Evolutionary conservation across 1,140 invertebrate species (phyloP), one percentile per base, ranked within the genome.

Genomic region (Drosophila chauvacae): DNA sequence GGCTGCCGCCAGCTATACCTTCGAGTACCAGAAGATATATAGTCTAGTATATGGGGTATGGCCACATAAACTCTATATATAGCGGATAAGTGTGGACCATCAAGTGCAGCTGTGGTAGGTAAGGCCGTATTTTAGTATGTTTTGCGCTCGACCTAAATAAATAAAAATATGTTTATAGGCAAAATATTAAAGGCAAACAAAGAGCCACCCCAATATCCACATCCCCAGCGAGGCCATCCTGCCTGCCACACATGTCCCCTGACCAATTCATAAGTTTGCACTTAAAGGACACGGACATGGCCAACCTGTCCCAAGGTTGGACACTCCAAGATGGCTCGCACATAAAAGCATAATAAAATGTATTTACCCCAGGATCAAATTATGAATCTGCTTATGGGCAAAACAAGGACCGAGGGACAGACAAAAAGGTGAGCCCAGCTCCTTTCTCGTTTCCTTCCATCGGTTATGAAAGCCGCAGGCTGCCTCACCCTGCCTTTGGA

Each of bases 341-440:
- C 70, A 73, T 73, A 91, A 88, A 91, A 91, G 85, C 90, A 84
- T 91, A 91, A 91, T 91, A 91, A 91, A 91, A 91, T 91, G 90
- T 91, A 91, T 91, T 91, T 91, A 91, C 90, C 90, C 90, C 82
- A 74, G 85, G 90, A 91, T 91, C 90, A 91, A 91, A 91, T 91
- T 91, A 91, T 91, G 90, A 91, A 91, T 90, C 81, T 82, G 81
- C 85, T 81, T 81, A 82, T 76, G 83, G 82, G 56, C 62, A 86
- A 65, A 47, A 60, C 58, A 82, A 60, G 56, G 58, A 63, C 61
- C 61, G 56, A 63, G 82, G 71, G 83, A 48, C 50, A 56, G 64
- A 59, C 79, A 77, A 90, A 56, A 90, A 90, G 85, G 85, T 90
- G 85, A 81, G 85, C 85, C 70, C 60, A 59, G 73, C 73, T 68